Evolutionary conservation across 2,888 invertebrate genomes (phyloP), one percentile per base, ranked within the genome.

Genomic region (Drosophila neotestacea): DNA sequence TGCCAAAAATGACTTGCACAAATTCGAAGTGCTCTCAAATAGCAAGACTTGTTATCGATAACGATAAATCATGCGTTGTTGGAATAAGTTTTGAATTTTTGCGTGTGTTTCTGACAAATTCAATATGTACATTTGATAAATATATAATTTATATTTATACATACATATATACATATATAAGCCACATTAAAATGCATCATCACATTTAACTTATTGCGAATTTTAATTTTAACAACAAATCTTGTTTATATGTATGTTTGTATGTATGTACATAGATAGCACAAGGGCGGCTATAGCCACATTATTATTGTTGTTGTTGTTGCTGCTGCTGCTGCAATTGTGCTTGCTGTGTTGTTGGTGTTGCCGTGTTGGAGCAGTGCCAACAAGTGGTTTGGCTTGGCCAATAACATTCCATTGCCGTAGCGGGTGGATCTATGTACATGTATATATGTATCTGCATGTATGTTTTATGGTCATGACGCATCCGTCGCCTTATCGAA

Each of bases 331-430:
- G 59, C n/a, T 44, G 65, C 10, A 52, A 50, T 73, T 78, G 62
- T 66, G 22, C 22, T 22, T 3, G 63, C 16, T 41, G 58, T 38
- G 61, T 9, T 54, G 48, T 38, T 58, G 41, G 38, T 47, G 60
- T 13, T 56, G 44, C 30, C 50, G 27, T 65, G 75, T 85, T 85
- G 85, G 85, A 85, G 61, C 65, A 13, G 34, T 85, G 89, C 85
- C 89, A 85, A 85, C 88, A 87, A 87, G 85, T 85, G 89, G 89
- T 89, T 84, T 64, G 66, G 69, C 77, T 75, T 76, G 74, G 79
- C 70, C 32, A 78, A 78, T 79, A 68, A 76, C 76, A 78, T 78
- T 75, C 71, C 76, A 77, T 74, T 77, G 70, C 70, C 70, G 54
- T 55, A 69, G 42, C 65, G 73, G 55, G 60, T 42, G 65, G 60